Evolutionary conservation across 2,888 invertebrate species (phyloP).

Genomic region (Diaphora mendica): DNA sequence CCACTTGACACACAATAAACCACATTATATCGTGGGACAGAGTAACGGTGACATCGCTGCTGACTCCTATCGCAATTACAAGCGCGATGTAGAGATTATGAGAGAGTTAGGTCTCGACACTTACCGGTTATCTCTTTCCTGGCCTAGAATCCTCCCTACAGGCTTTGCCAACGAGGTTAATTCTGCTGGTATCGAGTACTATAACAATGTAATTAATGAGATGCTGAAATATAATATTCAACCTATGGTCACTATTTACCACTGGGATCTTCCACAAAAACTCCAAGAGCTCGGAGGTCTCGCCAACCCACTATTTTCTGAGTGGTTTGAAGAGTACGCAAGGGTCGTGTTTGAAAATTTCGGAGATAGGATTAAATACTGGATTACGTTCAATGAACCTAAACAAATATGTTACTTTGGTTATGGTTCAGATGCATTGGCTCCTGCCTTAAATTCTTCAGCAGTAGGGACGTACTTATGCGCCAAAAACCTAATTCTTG

Average conservation of each 20-base stretch:
- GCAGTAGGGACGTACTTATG: slow-evolving; percentile 81
- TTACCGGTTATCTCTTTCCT: slow-evolving; percentile 86
- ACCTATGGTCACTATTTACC: slow-evolving; percentile 86
- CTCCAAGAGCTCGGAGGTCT: slow-evolving; percentile 86
- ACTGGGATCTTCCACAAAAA: slow-evolving; percentile 83
- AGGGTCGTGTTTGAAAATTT: slow-evolving; percentile 72
- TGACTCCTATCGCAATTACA: slow-evolving; percentile 87
- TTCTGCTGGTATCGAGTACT: slow-evolving; percentile 87
- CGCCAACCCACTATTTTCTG: slow-evolving; percentile 67
- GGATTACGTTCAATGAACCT: slow-evolving; percentile 88
- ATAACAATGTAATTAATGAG: slow-evolving; percentile 88
- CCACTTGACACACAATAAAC: slow-evolving; percentile 57
- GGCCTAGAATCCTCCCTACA: slow-evolving; percentile 88
- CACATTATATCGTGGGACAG: slow-evolving; percentile 51
- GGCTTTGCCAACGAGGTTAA: slow-evolving; percentile 84
- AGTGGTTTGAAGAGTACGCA: slow-evolving; percentile 82
- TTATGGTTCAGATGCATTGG: slow-evolving; percentile 68
- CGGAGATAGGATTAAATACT: slow-evolving; percentile 81
- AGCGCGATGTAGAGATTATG: slow-evolving; percentile 81
- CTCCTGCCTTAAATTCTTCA: slow-evolving; percentile 67
- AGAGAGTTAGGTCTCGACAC: slow-evolving; percentile 75
- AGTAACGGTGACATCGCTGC: slow-evolving; percentile 86
- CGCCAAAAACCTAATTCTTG: slow-evolving; percentile 76
- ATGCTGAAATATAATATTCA: slow-evolving; percentile 86
- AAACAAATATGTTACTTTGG: slow-evolving; percentile 69